Percentiles rank a stretch among this genome's conserved stretches.
phyloP scores from a whole-genome alignment of 2,797 vertebrate genomes.

The Clarias laeviceps region DNA sequence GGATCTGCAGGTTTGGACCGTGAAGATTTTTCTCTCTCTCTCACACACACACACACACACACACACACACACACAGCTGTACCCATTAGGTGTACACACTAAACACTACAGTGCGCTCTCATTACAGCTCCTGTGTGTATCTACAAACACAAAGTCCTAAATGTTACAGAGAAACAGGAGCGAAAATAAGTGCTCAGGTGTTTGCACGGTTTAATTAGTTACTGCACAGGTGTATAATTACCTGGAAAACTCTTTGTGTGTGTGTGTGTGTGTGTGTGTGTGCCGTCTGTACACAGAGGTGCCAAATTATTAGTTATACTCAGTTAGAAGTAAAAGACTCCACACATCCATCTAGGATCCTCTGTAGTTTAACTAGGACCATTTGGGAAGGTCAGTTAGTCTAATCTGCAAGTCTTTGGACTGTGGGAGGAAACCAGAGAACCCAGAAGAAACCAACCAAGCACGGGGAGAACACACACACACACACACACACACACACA shows the following conservation, averaged over 20 bases:
- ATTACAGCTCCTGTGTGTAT: neutral
- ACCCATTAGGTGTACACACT: conserved; percentile 62
- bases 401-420: too few species aligned
- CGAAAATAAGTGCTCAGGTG: neutral
- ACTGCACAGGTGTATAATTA: neutral
- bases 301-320: neutral
- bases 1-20: conserved; percentile 68
- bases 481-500: too few species aligned
- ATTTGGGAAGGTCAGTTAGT: too few species aligned
- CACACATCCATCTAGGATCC: too few species aligned
- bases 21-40: conserved; percentile 61
- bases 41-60: conserved; percentile 2
- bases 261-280: neutral
- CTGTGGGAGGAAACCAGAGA: too few species aligned
- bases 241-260: neutral
- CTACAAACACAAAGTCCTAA: neutral
- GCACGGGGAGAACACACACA: too few species aligned
- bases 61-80: conserved; percentile 34
- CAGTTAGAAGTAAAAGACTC: neutral
- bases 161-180: neutral
- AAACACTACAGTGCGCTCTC: conserved; percentile 54
- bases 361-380: too few species aligned
- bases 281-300: neutral
- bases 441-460: too few species aligned
- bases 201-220: neutral